A percentile compares a stretch with the other conserved stretches of the same genome.
phyloP scores from a whole-genome alignment of 1,140 invertebrate species.

The Panonychus citri region DNA sequence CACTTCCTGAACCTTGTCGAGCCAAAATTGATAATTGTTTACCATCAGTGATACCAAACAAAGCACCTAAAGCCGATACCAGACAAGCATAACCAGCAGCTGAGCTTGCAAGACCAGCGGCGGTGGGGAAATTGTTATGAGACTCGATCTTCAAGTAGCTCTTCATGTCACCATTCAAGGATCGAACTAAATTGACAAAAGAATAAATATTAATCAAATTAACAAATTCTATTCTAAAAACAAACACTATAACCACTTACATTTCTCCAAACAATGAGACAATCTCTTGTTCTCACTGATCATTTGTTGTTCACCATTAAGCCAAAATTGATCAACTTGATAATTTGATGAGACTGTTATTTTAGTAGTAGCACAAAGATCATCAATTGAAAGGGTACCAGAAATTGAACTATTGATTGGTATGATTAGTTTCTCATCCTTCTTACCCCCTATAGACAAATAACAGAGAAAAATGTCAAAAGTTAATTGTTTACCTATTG shows the following conservation, averaged over 20 bases:
- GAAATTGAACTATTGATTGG: slow-evolving; percentile 95
- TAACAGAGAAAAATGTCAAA: slow-evolving; percentile 9
- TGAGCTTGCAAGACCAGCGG: slow-evolving; percentile 87
- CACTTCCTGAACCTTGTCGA: slow-evolving; percentile 69
- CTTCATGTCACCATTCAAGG: slow-evolving; percentile 19
- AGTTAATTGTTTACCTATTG: neutral
- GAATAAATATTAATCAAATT: neutral
- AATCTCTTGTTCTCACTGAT: slow-evolving; percentile 8
- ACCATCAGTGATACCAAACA: slow-evolving; percentile 44
- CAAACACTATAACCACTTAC: neutral
- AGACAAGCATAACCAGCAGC: slow-evolving; percentile 90
- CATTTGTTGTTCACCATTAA: slow-evolving; percentile 39
- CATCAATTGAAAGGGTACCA: slow-evolving; percentile 52
- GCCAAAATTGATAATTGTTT: slow-evolving; percentile 39
- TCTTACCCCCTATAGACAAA: slow-evolving; percentile 63
- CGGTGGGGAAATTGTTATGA: slow-evolving; percentile 92
- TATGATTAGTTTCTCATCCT: slow-evolving; percentile 68
- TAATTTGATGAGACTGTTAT: slow-evolving; percentile 45
- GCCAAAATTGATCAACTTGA: slow-evolving; percentile 52
- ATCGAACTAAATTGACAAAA: neutral
- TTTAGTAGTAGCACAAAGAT: slow-evolving; percentile 76
- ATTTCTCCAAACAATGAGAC: neutral
- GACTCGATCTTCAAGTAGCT: slow-evolving; percentile 55
- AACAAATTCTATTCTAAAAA: neutral
- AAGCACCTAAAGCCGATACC: slow-evolving; percentile 40